Conservation (phyloP, 1,140 invertebrate genomes). For the Rhagoletis zephyria region DNA sequence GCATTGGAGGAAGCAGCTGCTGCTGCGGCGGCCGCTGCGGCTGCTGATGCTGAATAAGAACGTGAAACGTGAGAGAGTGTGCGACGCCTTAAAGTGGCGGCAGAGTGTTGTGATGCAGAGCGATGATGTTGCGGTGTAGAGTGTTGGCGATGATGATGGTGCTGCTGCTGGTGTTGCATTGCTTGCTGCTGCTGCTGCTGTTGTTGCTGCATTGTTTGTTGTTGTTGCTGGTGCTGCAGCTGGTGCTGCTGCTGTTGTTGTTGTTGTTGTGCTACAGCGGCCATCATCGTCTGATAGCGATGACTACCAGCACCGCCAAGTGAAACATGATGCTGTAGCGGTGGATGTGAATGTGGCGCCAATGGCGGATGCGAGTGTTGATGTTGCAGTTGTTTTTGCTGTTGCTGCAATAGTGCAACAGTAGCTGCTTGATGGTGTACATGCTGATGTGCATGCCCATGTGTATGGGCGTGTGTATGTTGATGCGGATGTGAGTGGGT, state of each 20-base stretch:
- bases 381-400: slow-evolving; percentile 58
- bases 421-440: slow-evolving; percentile 29
- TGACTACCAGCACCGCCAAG: slow-evolving; percentile 62
- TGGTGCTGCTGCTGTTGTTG: slow-evolving; percentile 60
- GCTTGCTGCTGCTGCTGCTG: slow-evolving; percentile 46
- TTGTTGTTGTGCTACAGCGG: slow-evolving; percentile 20
- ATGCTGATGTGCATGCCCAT: slow-evolving; percentile 44
- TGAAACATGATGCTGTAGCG: slow-evolving; percentile 70
- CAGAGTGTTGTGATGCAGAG: slow-evolving; percentile 58
- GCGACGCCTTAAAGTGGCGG: slow-evolving; percentile 67
- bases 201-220: slow-evolving; percentile 13
- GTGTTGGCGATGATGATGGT: slow-evolving; percentile 64
- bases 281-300: slow-evolving; percentile 56
- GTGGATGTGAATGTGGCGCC: slow-evolving; percentile 63
- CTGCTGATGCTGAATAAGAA: slow-evolving; percentile 68
- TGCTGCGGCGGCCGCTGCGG: slow-evolving; percentile 55
- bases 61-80: slow-evolving; percentile 69
- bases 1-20: neutral
- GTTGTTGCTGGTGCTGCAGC: slow-evolving; percentile 38
- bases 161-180: slow-evolving; percentile 55
- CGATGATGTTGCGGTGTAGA: slow-evolving; percentile 60
- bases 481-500: slow-evolving; percentile 50
- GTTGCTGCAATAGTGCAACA: neutral
- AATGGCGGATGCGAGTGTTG: slow-evolving; percentile 60
- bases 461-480: slow-evolving; percentile 47